phyloP scores from a whole-genome alignment of 2,113 vertebrate species.

The Herpetotheres cachinnans region DNA sequence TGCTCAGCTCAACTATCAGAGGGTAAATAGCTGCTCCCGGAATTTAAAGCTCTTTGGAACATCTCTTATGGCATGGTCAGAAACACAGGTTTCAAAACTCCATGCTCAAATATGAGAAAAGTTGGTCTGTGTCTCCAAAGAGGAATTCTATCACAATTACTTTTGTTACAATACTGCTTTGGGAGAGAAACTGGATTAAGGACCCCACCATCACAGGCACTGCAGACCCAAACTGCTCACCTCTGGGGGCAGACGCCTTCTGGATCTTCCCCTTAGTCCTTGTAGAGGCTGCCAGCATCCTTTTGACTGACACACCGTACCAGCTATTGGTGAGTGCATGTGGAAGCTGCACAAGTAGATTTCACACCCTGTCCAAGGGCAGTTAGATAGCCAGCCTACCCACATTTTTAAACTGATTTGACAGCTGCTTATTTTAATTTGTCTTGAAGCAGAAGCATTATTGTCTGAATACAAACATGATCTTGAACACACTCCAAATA shows the following conservation, averaged over 20 bases:
- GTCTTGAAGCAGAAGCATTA: background rate
- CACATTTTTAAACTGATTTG: background rate
- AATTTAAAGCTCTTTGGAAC: background rate
- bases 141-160: background rate
- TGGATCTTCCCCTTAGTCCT: background rate
- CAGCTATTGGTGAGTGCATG: background rate
- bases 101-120: background rate
- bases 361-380: background rate
- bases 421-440: background rate
- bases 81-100: background rate
- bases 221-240: background rate
- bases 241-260: background rate
- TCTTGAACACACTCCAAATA: background rate
- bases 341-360: background rate
- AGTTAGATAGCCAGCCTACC: background rate
- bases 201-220: rapidly evolving
- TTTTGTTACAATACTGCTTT: background rate
- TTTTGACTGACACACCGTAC: background rate
- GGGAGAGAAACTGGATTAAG: background rate
- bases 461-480: background rate
- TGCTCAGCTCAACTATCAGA: background rate
- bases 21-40: background rate
- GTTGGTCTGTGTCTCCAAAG: background rate
- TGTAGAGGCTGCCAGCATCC: background rate
- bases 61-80: background rate